phyloP scores from a whole-genome alignment of 2,888 invertebrate species.

The Cheilosia urbana region DNA sequence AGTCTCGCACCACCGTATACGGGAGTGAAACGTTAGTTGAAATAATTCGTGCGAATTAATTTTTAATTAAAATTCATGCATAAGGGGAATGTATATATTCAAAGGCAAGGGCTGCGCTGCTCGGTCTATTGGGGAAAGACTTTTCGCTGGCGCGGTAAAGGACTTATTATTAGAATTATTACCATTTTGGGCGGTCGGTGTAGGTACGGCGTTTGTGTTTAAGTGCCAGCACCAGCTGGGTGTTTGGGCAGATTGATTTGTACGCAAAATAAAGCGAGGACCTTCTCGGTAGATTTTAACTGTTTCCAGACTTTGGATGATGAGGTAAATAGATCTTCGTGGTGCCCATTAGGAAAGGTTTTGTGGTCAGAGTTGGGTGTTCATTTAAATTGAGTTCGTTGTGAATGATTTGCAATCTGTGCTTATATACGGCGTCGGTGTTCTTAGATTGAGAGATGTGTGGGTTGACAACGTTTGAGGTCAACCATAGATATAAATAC shows the following conservation, averaged over 20 bases:
- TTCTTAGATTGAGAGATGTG: not conserved
- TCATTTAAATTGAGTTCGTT: not conserved
- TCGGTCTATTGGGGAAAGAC: not conserved
- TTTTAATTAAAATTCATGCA: constrained; percentile 74
- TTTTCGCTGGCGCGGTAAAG: not conserved
- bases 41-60: constrained; percentile 73
- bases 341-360: too few species aligned
- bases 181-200: not conserved
- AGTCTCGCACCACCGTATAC: too few species aligned
- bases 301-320: not conserved
- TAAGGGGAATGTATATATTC: constrained; percentile 15
- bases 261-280: too few species aligned
- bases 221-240: too few species aligned
- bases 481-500: too few species aligned
- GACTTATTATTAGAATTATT: constrained; percentile 33
- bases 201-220: not conserved
- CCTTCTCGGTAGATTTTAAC: too few species aligned
- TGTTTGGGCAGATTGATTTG: too few species aligned
- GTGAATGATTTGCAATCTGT: not conserved
- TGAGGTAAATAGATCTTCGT: not conserved
- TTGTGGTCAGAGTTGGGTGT: not conserved
- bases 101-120: not conserved
- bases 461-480: not conserved
- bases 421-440: not conserved
- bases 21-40: constrained; percentile 66